These are phyloP conservation scores for Pavo muticus DNA, from an alignment of 2,113 vertebrate genomes.

Conservation along the genomic window DNA sequence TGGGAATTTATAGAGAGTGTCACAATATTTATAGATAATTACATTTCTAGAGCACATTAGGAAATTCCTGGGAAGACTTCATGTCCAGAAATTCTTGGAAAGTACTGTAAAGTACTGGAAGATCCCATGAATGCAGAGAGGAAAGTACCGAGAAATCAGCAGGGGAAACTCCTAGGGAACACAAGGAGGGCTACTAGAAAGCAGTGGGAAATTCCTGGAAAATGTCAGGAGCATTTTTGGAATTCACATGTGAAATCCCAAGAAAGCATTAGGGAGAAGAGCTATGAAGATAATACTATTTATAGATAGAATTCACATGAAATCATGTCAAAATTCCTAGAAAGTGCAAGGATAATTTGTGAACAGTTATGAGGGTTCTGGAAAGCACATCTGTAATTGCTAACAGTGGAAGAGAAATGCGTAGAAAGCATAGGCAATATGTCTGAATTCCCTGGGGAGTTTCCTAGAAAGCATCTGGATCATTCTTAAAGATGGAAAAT, in stretches of 20 bases:
- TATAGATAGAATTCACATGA: neutral
- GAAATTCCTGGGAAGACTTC: neutral
- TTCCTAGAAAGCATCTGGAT: neutral
- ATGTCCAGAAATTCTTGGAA: neutral
- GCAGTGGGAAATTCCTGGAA: neutral
- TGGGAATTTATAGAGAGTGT: neutral
- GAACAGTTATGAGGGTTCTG: neutral
- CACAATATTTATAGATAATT: neutral
- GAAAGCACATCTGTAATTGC: no score
- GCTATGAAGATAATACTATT: neutral
- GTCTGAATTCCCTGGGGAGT: neutral
- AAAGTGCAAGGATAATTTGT: neutral
- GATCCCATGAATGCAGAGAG: neutral
- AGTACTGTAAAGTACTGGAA: neutral
- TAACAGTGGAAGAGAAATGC: neutral
- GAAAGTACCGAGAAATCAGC: neutral
- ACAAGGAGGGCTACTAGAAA: neutral
- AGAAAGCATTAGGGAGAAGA: neutral
- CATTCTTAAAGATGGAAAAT: neutral
- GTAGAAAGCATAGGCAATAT: neutral
- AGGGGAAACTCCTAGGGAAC: neutral
- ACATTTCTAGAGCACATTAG: neutral
- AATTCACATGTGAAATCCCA: neutral
- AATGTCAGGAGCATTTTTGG: neutral
- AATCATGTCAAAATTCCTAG: neutral